phyloP scores from a whole-genome alignment of 1,140 invertebrate genomes.

The Sinonovacula constricta region DNA sequence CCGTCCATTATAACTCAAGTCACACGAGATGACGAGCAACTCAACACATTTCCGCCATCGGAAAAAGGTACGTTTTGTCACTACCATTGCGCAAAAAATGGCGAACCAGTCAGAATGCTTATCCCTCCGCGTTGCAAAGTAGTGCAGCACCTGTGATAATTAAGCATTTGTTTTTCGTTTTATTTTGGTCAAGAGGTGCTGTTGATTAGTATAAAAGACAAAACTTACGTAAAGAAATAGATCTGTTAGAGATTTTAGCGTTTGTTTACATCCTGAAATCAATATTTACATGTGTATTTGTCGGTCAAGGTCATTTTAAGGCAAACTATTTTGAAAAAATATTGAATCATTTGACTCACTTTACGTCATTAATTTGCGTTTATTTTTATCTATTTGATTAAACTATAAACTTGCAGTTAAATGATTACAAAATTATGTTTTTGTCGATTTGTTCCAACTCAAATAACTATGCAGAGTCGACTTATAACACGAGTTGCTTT shows the following conservation, averaged over 20 bases:
- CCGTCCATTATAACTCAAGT: slow-evolving; percentile 99
- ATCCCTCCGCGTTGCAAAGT: slow-evolving; percentile 39
- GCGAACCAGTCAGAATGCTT: slow-evolving; percentile 38
- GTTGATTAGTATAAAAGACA: neutral
- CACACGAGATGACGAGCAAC: slow-evolving; percentile 96
- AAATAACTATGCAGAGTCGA: too few relatives aligned
- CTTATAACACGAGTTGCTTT: too few relatives aligned
- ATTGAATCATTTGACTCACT: too few relatives aligned
- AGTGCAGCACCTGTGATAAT: slow-evolving; percentile 43
- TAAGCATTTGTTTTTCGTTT: neutral
- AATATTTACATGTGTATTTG: slow-evolving; percentile 41
- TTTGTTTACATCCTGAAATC: slow-evolving; percentile 23
- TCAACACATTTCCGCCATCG: slow-evolving; percentile 90
- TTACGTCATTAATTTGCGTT: too few relatives aligned
- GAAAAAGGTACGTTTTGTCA: slow-evolving; percentile 89
- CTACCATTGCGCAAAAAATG: slow-evolving; percentile 48
- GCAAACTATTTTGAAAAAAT: too few relatives aligned
- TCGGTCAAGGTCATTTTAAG: slow-evolving; percentile 43
- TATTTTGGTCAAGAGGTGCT: neutral
- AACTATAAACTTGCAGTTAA: too few relatives aligned
- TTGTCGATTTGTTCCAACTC: too few relatives aligned
- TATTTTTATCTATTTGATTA: too few relatives aligned
- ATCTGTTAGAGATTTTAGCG: too few relatives aligned
- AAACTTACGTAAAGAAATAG: too few relatives aligned
- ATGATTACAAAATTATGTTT: too few relatives aligned